Evolutionary conservation across 2,888 invertebrate species (phyloP), one percentile per base, ranked within the genome.

Genomic region (Cantharis nigra): DNA sequence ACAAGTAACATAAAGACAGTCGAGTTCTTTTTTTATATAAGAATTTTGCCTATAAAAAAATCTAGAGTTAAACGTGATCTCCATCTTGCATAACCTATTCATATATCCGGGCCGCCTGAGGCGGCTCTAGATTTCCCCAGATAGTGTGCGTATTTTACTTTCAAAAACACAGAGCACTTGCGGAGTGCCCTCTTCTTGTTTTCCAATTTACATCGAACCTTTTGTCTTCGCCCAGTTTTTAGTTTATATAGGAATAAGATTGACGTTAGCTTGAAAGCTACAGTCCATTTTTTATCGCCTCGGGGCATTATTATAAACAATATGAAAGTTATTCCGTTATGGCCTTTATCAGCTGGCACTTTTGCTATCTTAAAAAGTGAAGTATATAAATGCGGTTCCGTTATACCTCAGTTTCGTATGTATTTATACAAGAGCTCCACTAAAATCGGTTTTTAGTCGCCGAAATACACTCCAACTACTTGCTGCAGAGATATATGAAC

Each of bases 371-470:
- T 67, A 67, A 67, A 67, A 67, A 67, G 20, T 67, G 23, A 26
- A 75, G 78, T 75, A 79, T 79, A 81, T 63, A 81, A 79, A 81
- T 78, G 82, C 81, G 80, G 81, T 82, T 71, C 72, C 80, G 81
- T 82, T 84, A 85, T 85, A 84, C 83, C 85, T 83, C 83, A 84
- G 82, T 85, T 85, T 85, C 83, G 83, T 84, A 85, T 85, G 86
- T 85, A 85, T 86, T 86, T 86, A 85, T 85, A 86, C 85, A 83
- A 83, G 83, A 79, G 71, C 74, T 76, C 67, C 28, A 49, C 74
- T 23, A 49, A 72, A 71, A 79, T 78, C 70, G 78, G 84, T 84
- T 85, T 85, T 85, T 85, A 84, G 84, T 84, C 83, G 83, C 82
- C 82, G 78, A 81, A 82, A 81, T 81, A 79, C 78, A 72, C 82